Percentiles rank a stretch among this genome's conserved stretches.
Evolutionary conservation across 2,888 invertebrate species (phyloP).

Genomic region (Chrysina gloriosa): DNA sequence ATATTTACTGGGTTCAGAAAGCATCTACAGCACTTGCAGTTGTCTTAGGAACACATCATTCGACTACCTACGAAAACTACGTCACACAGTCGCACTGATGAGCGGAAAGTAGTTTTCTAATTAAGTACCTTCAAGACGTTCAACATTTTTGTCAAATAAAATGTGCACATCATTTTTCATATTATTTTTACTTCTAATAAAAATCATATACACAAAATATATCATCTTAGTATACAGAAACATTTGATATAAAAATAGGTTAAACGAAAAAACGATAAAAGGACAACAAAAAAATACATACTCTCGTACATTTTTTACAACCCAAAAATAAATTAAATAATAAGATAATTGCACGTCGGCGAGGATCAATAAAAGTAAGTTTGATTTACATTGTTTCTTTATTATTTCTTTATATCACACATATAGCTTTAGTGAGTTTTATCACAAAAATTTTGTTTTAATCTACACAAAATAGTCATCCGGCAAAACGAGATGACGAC

Average conservation of each 20-base stretch:
- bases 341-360: slow-evolving; percentile 24
- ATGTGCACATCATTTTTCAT: background rate
- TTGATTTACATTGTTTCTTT: slow-evolving; percentile 11
- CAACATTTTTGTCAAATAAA: no score
- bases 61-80: no score
- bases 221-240: slow-evolving; percentile 28
- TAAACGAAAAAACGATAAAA: slow-evolving; percentile 27
- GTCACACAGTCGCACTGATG: no score
- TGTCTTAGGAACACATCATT: no score
- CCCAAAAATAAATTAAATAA: slow-evolving; percentile 27
- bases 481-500: slow-evolving; percentile 4
- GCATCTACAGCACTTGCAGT: no score
- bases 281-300: slow-evolving; percentile 9
- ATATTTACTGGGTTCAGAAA: no score
- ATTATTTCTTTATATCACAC: slow-evolving; percentile 29
- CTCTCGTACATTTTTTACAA: slow-evolving; percentile 1
- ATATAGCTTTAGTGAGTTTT: slow-evolving; percentile 35
- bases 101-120: no score
- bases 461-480: slow-evolving; percentile 13
- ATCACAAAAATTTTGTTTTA: slow-evolving; percentile 31
- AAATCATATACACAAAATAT: slow-evolving; percentile 37
- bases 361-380: slow-evolving; percentile 17
- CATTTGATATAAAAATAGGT: slow-evolving; percentile 21
- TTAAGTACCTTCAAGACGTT: no score
- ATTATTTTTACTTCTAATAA: slow-evolving; percentile 21